These are phyloP conservation scores for Hofmannophila pseudospretella DNA, from an alignment of 2,888 invertebrate species.

Conservation along the genomic window DNA sequence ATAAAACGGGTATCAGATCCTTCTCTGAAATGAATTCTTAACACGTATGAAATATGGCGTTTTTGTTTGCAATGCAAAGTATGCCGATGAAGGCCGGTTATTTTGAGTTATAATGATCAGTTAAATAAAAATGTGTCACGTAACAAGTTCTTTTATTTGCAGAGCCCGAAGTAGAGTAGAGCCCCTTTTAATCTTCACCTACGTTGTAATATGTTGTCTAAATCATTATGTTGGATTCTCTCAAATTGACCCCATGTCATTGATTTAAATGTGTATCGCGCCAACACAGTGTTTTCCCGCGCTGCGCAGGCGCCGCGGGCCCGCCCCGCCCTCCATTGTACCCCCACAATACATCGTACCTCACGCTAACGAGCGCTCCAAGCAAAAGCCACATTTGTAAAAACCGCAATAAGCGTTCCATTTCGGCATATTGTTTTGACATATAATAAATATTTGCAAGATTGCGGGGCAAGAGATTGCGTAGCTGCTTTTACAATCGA, in stretches of 20 bases:
- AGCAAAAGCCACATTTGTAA: conserved; percentile 75
- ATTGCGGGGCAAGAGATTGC: conserved; percentile 63
- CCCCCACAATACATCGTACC: conserved; percentile 68
- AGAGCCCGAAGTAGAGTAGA: too few relatives aligned
- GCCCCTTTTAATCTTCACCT: too few relatives aligned
- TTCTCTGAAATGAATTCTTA: conserved; percentile 9
- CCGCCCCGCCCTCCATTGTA: conserved; percentile 67
- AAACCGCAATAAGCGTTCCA: conserved; percentile 73
- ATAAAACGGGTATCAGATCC: conserved; percentile 21
- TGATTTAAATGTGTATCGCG: conserved; percentile 54
- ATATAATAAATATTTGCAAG: conserved; percentile 77
- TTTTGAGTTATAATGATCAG: too few relatives aligned
- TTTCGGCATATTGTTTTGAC: conserved; percentile 78
- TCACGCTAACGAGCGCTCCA: conserved; percentile 71
- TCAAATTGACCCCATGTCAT: conserved; percentile 49
- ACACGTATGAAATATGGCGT: conserved; percentile 9
- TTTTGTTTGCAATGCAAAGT: background rate
- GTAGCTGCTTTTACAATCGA: conserved; percentile 58
- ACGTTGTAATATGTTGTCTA: too few relatives aligned
- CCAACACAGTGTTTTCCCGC: conserved; percentile 6
- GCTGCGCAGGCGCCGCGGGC: conserved; percentile 51
- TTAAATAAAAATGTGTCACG: too few relatives aligned
- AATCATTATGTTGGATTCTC: too few relatives aligned
- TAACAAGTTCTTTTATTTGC: too few relatives aligned
- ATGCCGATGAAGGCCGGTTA: too few relatives aligned